A percentile compares a stretch with the other conserved stretches of the same genome.
These are phyloP conservation scores for Tretioscincus oriximinensis DNA, from an alignment of 2,113 vertebrate species.

Conservation along the genomic window DNA sequence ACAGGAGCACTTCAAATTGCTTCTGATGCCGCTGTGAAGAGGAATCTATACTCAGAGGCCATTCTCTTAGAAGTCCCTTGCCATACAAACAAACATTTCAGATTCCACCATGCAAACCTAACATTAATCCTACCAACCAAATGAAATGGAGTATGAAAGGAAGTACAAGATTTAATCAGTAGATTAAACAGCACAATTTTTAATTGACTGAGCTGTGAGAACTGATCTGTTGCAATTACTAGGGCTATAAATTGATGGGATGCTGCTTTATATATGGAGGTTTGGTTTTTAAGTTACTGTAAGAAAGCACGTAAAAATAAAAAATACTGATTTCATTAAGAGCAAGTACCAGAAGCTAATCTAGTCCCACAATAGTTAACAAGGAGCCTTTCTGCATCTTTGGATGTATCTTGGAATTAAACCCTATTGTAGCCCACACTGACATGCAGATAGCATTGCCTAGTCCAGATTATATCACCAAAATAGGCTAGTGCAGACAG, in stretches of 20 bases:
- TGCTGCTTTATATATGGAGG: neutral
- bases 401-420: too few relatives aligned
- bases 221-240: neutral
- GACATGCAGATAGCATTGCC: too few relatives aligned
- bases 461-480: too few relatives aligned
- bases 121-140: neutral
- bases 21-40: slow-evolving; percentile 15
- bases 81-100: neutral
- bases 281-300: neutral
- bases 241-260: neutral
- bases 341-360: too few relatives aligned
- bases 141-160: neutral
- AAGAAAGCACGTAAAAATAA: neutral
- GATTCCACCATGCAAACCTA: neutral
- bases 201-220: neutral
- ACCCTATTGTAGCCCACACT: too few relatives aligned
- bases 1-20: neutral
- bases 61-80: neutral
- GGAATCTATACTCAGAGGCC: neutral
- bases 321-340: too few relatives aligned
- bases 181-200: neutral
- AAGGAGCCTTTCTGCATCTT: too few relatives aligned
- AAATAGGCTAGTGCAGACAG: too few relatives aligned
- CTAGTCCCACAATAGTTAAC: too few relatives aligned
- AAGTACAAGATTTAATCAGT: neutral